These are phyloP conservation scores for Caranx ignobilis DNA, from an alignment of 2,113 vertebrate genomes.

Conservation along the genomic window DNA sequence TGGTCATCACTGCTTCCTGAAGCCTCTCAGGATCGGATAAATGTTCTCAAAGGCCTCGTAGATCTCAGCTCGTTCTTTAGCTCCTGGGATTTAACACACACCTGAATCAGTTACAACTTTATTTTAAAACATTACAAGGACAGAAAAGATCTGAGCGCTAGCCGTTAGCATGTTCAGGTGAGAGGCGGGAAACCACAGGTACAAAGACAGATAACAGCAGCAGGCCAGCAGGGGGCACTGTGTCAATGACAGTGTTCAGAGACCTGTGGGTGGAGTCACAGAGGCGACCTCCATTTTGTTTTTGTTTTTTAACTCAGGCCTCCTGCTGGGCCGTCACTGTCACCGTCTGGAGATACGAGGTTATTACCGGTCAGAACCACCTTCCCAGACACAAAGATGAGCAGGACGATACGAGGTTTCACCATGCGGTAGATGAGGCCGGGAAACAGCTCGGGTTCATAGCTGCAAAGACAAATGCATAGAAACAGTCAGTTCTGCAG, in stretches of 20 bases:
- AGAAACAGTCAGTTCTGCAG: not conserved
- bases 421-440: slow-evolving; percentile 99
- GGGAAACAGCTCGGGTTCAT: slow-evolving; percentile 97
- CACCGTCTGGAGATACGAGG: no score
- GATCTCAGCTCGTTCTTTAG: slow-evolving; percentile 95
- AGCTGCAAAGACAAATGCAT: slow-evolving; percentile 80
- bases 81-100: slow-evolving; percentile 84
- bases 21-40: slow-evolving; percentile 95
- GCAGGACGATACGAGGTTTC: slow-evolving; percentile 95
- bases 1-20: slow-evolving; percentile 88
- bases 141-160: no score
- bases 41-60: slow-evolving; percentile 99
- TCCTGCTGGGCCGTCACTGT: no score
- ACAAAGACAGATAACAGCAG: no score
- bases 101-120: not conserved
- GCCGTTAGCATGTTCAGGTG: no score
- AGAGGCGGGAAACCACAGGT: no score
- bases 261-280: no score
- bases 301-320: no score
- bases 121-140: not conserved
- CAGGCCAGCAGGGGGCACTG: no score
- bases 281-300: no score
- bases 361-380: slow-evolving; percentile 93
- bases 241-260: no score
- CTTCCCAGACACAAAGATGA: slow-evolving; percentile 98